A percentile compares a stretch with the other conserved stretches of the same genome.
These are phyloP conservation scores for Onthophagus sagittarius DNA, from an alignment of 2,888 invertebrate species.

Conservation along the genomic window DNA sequence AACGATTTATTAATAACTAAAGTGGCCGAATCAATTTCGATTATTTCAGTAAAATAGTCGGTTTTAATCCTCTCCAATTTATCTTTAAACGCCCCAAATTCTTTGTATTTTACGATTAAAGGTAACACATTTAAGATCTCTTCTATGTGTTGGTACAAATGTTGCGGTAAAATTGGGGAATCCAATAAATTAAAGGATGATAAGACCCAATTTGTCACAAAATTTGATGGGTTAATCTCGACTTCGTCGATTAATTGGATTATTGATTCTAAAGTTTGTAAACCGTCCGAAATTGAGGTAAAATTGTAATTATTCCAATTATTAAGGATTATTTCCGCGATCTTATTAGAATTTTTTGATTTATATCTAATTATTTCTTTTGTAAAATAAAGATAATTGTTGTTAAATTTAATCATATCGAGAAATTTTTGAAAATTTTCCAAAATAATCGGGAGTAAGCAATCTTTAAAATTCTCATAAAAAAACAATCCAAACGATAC, in stretches of 20 bases:
- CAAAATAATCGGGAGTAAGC: slow-evolving; percentile 33
- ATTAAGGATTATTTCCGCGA: no score
- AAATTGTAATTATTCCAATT: no score
- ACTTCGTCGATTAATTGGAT: slow-evolving; percentile 19
- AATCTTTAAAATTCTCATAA: slow-evolving; percentile 35
- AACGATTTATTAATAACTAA: slow-evolving; percentile 28
- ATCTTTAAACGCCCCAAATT: slow-evolving; percentile 17
- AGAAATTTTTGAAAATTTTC: slow-evolving; percentile 34
- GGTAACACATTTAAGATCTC: slow-evolving; percentile 30
- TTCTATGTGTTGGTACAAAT: background rate
- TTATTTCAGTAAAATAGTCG: slow-evolving; percentile 20
- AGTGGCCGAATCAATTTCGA: background rate
- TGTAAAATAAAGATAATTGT: slow-evolving; percentile 13
- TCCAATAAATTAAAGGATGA: slow-evolving; percentile 22
- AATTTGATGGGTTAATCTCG: slow-evolving; percentile 22
- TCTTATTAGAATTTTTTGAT: slow-evolving; percentile 15
- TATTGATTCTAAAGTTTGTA: background rate
- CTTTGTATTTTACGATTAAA: slow-evolving; percentile 22
- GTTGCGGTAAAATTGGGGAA: slow-evolving; percentile 20
- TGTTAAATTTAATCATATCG: slow-evolving; percentile 5
- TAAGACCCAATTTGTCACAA: slow-evolving; percentile 25
- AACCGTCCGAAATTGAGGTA: background rate
- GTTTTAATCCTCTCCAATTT: slow-evolving; percentile 21
- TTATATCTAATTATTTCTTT: slow-evolving; percentile 27
- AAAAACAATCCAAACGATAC: slow-evolving; percentile 37